These are phyloP conservation scores for Leucoptera coffeella DNA, from an alignment of 2,888 invertebrate genomes.

Conservation along the genomic window DNA sequence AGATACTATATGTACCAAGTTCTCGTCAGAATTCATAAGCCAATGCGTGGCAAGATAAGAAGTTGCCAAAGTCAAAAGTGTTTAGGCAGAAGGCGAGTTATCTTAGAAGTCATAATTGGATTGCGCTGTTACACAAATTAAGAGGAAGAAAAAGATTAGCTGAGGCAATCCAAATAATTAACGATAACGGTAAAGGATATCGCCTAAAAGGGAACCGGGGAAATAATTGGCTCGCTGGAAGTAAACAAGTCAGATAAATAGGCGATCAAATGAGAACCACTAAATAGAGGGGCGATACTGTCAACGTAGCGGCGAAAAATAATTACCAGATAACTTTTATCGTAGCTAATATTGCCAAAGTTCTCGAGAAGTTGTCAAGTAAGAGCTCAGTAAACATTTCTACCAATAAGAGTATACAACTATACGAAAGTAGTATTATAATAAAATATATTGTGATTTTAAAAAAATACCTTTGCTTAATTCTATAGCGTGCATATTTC, in stretches of 20 bases:
- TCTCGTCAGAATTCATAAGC: no score
- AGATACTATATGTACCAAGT: no score
- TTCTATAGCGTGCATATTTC: not conserved
- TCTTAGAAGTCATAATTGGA: no score
- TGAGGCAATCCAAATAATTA: not conserved
- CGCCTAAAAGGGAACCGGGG: conserved; percentile 2
- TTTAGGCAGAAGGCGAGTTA: no score
- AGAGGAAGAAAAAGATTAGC: not conserved
- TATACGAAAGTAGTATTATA: no score
- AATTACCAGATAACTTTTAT: conserved; percentile 28
- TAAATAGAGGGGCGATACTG: conserved; percentile 26
- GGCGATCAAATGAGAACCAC: conserved; percentile 14
- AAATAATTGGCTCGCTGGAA: conserved; percentile 3
- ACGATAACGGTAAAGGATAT: conserved; percentile 1
- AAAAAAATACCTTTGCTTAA: no score
- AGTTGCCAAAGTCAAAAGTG: no score
- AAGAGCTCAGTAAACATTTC: no score
- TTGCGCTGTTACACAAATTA: no score
- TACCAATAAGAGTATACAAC: no score
- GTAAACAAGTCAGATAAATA: conserved; percentile 5
- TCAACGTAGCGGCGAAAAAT: conserved; percentile 23
- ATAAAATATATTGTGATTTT: no score
- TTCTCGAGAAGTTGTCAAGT: no score
- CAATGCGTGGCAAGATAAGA: conserved; percentile 3
- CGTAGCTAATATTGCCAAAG: conserved; percentile 26